phyloP scores from a whole-genome alignment of 2,797 vertebrate species.

The Kryptolebias ocellatus region DNA sequence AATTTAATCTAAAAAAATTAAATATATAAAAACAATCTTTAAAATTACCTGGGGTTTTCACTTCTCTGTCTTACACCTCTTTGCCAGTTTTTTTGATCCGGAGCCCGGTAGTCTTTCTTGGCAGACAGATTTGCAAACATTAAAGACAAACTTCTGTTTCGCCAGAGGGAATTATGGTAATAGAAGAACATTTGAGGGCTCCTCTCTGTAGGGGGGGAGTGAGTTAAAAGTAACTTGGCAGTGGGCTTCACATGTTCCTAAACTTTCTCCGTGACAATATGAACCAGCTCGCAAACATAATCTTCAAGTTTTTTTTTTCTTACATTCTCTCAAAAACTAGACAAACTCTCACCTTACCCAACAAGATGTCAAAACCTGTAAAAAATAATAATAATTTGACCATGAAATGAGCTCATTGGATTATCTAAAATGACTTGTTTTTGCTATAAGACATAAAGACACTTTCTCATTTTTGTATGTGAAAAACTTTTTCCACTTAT shows the following conservation, averaged over 20 bases:
- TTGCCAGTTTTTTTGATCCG: neutral
- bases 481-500: neutral
- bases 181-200: constrained; percentile 1
- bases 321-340: neutral
- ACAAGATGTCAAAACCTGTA: no score
- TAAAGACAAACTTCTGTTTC: neutral
- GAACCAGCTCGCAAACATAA: neutral
- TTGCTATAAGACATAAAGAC: no score
- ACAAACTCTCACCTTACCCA: no score
- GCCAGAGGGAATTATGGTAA: neutral
- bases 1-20: no score
- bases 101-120: neutral
- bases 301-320: no score
- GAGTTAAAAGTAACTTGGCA: neutral
- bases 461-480: neutral
- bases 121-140: neutral
- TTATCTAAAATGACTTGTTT: no score
- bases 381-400: no score
- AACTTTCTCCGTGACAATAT: neutral
- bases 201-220: neutral
- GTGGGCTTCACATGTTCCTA: neutral
- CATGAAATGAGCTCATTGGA: no score
- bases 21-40: no score
- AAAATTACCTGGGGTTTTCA: neutral
- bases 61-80: neutral